phyloP scores from a whole-genome alignment of 2,888 invertebrate species.

The Merodon equestris region DNA sequence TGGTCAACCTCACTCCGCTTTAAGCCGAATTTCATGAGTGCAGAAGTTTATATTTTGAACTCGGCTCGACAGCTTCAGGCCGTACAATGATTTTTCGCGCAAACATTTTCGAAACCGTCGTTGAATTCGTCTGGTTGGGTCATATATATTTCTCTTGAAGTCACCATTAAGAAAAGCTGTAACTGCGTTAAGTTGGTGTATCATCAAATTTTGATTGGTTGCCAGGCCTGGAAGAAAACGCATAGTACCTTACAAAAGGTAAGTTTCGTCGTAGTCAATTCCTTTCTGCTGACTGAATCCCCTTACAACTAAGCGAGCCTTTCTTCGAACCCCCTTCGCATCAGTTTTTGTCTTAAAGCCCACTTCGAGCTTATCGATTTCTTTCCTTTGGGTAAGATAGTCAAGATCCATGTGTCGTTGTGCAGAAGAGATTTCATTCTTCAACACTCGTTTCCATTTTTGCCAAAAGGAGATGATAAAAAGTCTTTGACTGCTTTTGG shows the following conservation, averaged over 20 bases:
- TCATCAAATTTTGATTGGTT: neutral
- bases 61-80: neutral
- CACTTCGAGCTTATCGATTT: constrained; percentile 5
- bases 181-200: too few relatives aligned
- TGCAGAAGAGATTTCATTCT: neutral
- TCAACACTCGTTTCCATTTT: too few relatives aligned
- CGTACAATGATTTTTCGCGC: neutral
- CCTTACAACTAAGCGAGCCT: constrained; percentile 11
- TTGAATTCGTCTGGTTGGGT: neutral
- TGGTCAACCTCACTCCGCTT: neutral
- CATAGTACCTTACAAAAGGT: too few relatives aligned
- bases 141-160: constrained; percentile 1
- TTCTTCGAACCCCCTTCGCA: neutral
- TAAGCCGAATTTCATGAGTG: neutral
- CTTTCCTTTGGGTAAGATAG: constrained; percentile 4
- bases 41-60: neutral
- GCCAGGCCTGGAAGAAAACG: constrained; percentile 13
- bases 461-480: neutral
- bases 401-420: neutral
- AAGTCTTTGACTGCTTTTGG: constrained; percentile 3
- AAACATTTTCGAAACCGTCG: neutral
- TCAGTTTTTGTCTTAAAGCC: neutral
- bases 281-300: too few relatives aligned
- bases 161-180: neutral
- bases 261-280: constrained; percentile 25